phyloP scores from a whole-genome alignment of 37 sponge, comb jelly and placozoan genomes.

The Beroe ovata region DNA sequence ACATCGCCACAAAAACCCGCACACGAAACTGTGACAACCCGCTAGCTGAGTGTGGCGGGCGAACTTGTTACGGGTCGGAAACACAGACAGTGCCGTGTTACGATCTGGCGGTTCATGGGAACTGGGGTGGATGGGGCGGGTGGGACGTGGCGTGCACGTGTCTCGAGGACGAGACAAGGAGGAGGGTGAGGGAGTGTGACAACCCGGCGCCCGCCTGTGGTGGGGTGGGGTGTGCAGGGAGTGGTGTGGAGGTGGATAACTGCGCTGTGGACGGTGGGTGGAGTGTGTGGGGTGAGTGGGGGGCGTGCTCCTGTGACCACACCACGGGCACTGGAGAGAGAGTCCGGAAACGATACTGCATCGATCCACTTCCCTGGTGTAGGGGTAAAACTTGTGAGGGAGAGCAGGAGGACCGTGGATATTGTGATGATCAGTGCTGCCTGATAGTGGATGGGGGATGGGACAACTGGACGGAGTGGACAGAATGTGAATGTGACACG shows the following conservation, averaged over 20 bases:
- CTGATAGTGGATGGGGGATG: conserved; percentile 7
- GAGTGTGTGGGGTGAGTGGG: neutral
- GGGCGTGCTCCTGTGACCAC: neutral
- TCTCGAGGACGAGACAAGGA: neutral
- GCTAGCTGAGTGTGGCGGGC: neutral
- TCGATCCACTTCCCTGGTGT: neutral
- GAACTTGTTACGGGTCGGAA: neutral
- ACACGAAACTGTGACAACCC: neutral
- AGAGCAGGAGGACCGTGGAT: neutral
- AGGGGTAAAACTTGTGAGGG: neutral
- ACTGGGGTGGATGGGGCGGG: neutral
- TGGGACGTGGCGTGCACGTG: neutral
- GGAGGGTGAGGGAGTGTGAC: neutral
- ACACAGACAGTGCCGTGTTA: neutral
- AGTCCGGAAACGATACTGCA: neutral
- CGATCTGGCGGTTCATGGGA: neutral
- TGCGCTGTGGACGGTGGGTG: neutral
- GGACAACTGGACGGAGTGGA: neutral
- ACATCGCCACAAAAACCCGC: neutral
- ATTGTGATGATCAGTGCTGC: conserved; percentile 18
- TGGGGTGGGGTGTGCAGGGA: neutral
- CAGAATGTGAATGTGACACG: neutral
- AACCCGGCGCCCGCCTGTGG: neutral
- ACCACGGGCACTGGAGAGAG: neutral
- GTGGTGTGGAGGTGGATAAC: conserved; percentile 5